A percentile compares a stretch with the other conserved stretches of the same genome.
These are phyloP conservation scores for Hemithea aestivaria DNA, from an alignment of 2,888 invertebrate species.

Conservation along the genomic window DNA sequence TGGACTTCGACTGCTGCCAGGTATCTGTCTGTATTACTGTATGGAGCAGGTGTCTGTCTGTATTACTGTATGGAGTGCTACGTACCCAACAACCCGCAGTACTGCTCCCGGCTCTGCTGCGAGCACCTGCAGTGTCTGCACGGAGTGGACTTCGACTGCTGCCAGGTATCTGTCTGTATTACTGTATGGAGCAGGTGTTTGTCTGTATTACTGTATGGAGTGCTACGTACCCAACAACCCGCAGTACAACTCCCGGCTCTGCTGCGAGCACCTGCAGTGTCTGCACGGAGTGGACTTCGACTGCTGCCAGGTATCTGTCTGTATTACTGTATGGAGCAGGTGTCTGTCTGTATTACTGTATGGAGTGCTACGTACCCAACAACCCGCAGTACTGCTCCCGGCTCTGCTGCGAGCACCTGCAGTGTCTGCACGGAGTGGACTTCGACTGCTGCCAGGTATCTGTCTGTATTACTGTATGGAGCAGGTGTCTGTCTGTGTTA, in stretches of 20 bases:
- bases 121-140: slow-evolving; percentile 53
- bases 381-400: too few relatives aligned
- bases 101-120: slow-evolving; percentile 63
- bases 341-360: too few relatives aligned
- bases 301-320: background rate
- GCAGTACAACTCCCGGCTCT: slow-evolving; percentile 71
- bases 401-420: too few relatives aligned
- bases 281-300: slow-evolving; percentile 11
- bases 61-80: slow-evolving; percentile 84
- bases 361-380: too few relatives aligned
- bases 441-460: too few relatives aligned
- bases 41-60: slow-evolving; percentile 6
- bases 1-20: slow-evolving; percentile 15
- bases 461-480: too few relatives aligned
- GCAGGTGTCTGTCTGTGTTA: too few relatives aligned
- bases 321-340: too few relatives aligned
- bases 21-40: slow-evolving; percentile 2
- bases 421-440: too few relatives aligned
- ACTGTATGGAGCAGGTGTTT: too few relatives aligned
- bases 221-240: slow-evolving; percentile 84
- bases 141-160: slow-evolving; percentile 14
- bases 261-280: slow-evolving; percentile 66
- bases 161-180: slow-evolving; percentile 7
- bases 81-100: slow-evolving; percentile 84
- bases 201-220: too few relatives aligned